These are phyloP conservation scores for Crenichthys baileyi DNA, from an alignment of 2,797 vertebrate species.

Conservation along the genomic window DNA sequence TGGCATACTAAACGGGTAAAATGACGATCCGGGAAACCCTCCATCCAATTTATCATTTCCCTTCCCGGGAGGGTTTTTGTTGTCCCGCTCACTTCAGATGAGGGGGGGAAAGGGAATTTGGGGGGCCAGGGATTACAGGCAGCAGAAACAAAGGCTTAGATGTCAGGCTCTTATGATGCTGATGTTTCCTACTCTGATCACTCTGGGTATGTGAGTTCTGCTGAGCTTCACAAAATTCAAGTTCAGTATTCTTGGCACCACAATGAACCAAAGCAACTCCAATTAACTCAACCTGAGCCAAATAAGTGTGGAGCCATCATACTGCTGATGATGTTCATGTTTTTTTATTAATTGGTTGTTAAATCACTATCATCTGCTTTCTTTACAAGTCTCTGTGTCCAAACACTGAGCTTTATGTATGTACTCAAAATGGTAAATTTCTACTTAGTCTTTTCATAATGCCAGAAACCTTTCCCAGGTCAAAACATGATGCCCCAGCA, in stretches of 20 bases:
- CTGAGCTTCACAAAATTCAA: background rate
- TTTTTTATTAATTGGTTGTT: background rate
- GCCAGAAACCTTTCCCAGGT: background rate
- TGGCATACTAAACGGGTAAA: slow-evolving; percentile 41
- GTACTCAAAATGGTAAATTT: background rate
- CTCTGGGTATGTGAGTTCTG: background rate
- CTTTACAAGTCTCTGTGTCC: too few relatives aligned
- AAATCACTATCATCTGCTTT: background rate
- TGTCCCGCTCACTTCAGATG: slow-evolving; percentile 20
- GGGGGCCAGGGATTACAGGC: slow-evolving; percentile 45
- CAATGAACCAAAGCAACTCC: background rate
- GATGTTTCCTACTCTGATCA: background rate
- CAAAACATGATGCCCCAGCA: background rate
- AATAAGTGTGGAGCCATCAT: background rate
- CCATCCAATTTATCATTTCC: slow-evolving; percentile 49
- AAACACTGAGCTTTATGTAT: background rate
- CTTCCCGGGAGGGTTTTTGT: slow-evolving; percentile 51
- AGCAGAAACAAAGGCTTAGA: slow-evolving; percentile 14
- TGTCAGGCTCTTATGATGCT: background rate
- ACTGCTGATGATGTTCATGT: background rate
- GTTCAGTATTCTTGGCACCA: background rate
- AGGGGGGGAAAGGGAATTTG: slow-evolving; percentile 26
- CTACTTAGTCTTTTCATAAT: background rate
- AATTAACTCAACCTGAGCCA: background rate
- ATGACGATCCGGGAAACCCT: slow-evolving; percentile 2